Conservation (phyloP, 2,888 invertebrate species). For the Folsomia candida region DNA sequence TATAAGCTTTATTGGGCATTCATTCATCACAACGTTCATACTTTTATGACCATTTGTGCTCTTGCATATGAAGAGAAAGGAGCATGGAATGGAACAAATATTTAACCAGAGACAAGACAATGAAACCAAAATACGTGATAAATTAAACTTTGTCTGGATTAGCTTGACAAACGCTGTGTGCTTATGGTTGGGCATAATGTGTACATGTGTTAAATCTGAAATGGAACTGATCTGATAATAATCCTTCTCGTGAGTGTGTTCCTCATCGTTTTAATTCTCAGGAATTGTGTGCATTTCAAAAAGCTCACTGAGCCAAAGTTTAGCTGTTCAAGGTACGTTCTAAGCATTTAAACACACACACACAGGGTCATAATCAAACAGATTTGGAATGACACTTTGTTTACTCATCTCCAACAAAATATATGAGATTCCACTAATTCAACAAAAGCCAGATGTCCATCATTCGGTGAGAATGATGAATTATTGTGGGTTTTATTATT, state of each 20-base stretch:
- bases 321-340: not conserved
- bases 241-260: not conserved
- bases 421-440: no score
- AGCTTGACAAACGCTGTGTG: constrained; percentile 31
- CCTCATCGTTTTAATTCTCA: not conserved
- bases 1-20: not conserved
- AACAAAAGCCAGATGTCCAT: not conserved
- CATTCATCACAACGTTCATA: not conserved
- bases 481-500: no score
- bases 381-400: not conserved
- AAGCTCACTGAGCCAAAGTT: not conserved
- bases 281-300: not conserved
- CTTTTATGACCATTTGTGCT: not conserved
- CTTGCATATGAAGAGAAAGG: no score
- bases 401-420: not conserved
- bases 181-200: not conserved
- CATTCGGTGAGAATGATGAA: no score
- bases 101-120: constrained; percentile 12
- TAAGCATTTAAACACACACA: no score
- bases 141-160: constrained; percentile 37
- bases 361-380: no score
- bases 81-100: not conserved
- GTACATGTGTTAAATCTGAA: not conserved
- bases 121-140: constrained; percentile 30
- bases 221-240: constrained; percentile 15